These are phyloP conservation scores for Lasioglossum calceatum DNA, from an alignment of 2,888 invertebrate species.

Conservation along the genomic window DNA sequence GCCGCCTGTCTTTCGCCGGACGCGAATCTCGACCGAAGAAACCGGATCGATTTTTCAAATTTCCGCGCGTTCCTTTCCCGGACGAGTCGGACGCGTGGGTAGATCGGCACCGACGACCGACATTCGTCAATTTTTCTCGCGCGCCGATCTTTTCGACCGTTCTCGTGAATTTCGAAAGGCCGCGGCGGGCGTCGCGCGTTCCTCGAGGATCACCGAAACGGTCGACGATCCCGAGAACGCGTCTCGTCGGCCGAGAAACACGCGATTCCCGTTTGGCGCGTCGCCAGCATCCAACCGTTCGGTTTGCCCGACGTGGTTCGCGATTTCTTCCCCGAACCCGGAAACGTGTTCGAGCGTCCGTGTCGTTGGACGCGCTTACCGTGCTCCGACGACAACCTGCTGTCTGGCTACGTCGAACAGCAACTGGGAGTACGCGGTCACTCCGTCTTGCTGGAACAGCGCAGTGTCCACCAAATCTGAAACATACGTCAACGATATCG, in stretches of 20 bases:
- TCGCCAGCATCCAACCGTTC: constrained; percentile 36
- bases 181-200: background rate
- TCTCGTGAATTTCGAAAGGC: background rate
- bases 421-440: constrained; percentile 92
- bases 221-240: background rate
- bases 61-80: constrained; percentile 23
- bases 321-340: background rate
- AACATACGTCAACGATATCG: constrained; percentile 74
- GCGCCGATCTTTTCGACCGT: background rate
- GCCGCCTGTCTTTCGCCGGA: background rate
- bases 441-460: constrained; percentile 89
- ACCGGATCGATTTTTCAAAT: background rate
- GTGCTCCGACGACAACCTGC: constrained; percentile 95
- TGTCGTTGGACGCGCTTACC: constrained; percentile 86
- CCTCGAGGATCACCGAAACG: background rate
- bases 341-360: background rate
- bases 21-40: background rate
- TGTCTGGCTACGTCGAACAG: constrained; percentile 94
- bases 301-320: constrained; percentile 11
- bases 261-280: constrained; percentile 12
- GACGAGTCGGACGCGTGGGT: constrained; percentile 55
- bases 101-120: constrained; percentile 52
- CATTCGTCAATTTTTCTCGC: constrained; percentile 65
- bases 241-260: background rate
- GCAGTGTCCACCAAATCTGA: constrained; percentile 87